phyloP scores from a whole-genome alignment of 2,113 vertebrate genomes.

The Pionites leucogaster region DNA sequence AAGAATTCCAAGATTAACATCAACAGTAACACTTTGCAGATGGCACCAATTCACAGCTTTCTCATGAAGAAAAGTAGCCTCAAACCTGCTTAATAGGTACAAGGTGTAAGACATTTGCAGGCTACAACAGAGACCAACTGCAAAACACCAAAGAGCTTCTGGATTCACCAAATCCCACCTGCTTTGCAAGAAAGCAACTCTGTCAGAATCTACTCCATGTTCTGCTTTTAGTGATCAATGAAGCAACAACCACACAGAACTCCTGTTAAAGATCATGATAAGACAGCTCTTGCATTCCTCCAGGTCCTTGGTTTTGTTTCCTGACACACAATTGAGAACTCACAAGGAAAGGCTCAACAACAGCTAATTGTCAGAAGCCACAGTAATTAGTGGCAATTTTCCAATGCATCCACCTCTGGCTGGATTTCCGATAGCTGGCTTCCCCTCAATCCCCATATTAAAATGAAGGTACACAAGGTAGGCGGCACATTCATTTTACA shows the following conservation, averaged over 20 bases:
- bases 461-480: constrained; percentile 27
- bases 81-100: background rate
- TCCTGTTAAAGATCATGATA: background rate
- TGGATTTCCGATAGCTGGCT: background rate
- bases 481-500: constrained; percentile 14
- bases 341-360: constrained; percentile 9
- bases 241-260: background rate
- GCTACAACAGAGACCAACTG: rapidly evolving
- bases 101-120: background rate
- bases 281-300: background rate
- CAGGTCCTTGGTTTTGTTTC: background rate
- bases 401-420: constrained; percentile 23
- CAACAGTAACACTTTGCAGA: background rate
- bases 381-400: constrained; percentile 50
- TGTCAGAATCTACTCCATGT: rapidly evolving
- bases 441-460: constrained; percentile 8
- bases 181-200: background rate
- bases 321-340: background rate
- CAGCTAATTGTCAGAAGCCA: constrained; percentile 27
- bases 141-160: background rate
- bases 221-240: background rate
- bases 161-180: background rate
- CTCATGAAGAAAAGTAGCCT: background rate
- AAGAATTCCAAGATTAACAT: background rate
- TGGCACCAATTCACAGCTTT: background rate